phyloP scores from a whole-genome alignment of 2,113 vertebrate species.

The Prietella phreatophila region DNA sequence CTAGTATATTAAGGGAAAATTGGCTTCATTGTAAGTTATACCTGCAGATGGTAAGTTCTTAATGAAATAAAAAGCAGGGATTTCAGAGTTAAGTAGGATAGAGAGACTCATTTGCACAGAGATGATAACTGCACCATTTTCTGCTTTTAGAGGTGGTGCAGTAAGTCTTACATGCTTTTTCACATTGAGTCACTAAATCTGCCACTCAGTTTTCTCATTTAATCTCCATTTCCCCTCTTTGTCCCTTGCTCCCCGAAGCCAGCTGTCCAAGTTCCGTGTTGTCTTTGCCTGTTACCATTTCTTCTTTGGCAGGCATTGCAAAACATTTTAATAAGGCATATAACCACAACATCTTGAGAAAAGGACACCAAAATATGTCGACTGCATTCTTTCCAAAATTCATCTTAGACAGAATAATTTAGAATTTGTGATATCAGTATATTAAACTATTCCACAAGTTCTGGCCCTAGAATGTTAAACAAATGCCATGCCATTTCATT shows the following conservation, averaged over 20 bases:
- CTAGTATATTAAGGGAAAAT: slow-evolving; percentile 48
- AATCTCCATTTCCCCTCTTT: slow-evolving; percentile 54
- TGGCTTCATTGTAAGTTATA: slow-evolving; percentile 54
- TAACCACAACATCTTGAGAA: slow-evolving; percentile 26
- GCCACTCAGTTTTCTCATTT: slow-evolving; percentile 55
- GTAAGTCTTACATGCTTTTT: slow-evolving; percentile 61
- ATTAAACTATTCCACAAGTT: background rate
- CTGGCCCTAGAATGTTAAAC: background rate
- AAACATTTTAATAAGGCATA: slow-evolving; percentile 11
- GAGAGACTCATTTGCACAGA: slow-evolving; percentile 57
- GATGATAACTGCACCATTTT: slow-evolving; percentile 62
- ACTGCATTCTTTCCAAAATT: slow-evolving; percentile 14
- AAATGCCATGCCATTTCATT: slow-evolving; percentile 1
- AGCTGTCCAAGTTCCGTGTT: slow-evolving; percentile 14
- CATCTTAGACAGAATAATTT: background rate
- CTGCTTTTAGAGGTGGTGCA: slow-evolving; percentile 56
- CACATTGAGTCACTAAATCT: slow-evolving; percentile 64
- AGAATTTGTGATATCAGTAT: background rate
- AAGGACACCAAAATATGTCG: slow-evolving; percentile 1
- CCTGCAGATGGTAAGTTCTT: slow-evolving; percentile 45
- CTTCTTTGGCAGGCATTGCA: background rate
- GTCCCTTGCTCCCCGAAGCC: slow-evolving; percentile 2
- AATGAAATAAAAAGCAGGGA: slow-evolving; percentile 43
- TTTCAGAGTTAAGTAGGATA: slow-evolving; percentile 52
- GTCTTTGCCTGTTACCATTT: slow-evolving; percentile 23